phyloP scores from a whole-genome alignment of 2,797 vertebrate genomes.

The Thaleichthys pacificus region DNA sequence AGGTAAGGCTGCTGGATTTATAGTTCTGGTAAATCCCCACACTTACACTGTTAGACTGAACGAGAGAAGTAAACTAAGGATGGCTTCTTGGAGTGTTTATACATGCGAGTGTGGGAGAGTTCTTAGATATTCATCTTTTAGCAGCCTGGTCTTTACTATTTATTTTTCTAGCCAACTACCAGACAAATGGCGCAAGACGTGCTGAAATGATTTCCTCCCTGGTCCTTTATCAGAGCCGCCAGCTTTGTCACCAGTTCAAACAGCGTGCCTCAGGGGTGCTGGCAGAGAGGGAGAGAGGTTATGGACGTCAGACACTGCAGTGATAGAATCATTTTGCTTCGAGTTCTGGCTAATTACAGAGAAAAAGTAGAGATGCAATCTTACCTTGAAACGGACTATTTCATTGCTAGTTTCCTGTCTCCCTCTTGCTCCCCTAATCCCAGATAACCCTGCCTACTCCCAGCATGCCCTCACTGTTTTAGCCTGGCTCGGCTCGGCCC shows the following conservation, averaged over 20 bases:
- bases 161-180: slow-evolving; percentile 72
- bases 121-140: slow-evolving; percentile 72
- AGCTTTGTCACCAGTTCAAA: slow-evolving; percentile 71
- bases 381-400: slow-evolving; percentile 70
- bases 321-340: slow-evolving; percentile 74
- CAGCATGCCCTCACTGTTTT: slow-evolving; percentile 11
- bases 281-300: slow-evolving; percentile 60
- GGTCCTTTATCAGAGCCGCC: slow-evolving; percentile 67
- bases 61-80: slow-evolving; percentile 39
- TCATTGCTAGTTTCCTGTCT: slow-evolving; percentile 64
- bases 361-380: slow-evolving; percentile 75
- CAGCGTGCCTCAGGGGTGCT: slow-evolving; percentile 59
- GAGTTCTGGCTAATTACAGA: slow-evolving; percentile 68
- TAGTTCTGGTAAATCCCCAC: neutral
- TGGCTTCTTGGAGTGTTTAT: slow-evolving; percentile 40
- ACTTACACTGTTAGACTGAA: slow-evolving; percentile 16
- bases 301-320: slow-evolving; percentile 52
- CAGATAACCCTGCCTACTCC: slow-evolving; percentile 45
- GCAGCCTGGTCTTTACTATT: slow-evolving; percentile 59
- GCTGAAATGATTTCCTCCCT: slow-evolving; percentile 66
- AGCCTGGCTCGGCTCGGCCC: neutral
- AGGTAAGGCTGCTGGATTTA: neutral
- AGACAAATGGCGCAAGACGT: slow-evolving; percentile 72
- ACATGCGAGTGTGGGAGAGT: slow-evolving; percentile 73
- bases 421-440: slow-evolving; percentile 5